phyloP scores from a whole-genome alignment of 2,888 invertebrate genomes.

The Tridacna gigas region DNA sequence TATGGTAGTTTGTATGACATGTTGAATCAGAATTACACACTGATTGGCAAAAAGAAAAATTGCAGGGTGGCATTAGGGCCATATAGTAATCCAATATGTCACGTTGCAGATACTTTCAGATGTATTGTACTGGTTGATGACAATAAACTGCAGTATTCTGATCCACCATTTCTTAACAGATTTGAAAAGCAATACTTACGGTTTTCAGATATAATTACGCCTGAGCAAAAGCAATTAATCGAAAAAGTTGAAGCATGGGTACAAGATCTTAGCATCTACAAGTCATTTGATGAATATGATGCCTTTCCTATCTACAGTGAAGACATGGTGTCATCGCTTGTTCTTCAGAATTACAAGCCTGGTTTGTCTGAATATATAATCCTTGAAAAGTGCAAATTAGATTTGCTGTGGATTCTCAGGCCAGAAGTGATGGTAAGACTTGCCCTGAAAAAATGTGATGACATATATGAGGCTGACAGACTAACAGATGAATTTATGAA shows the following conservation, averaged over 20 bases:
- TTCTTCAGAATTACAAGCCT: slow-evolving; percentile 28
- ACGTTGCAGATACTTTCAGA: slow-evolving; percentile 71
- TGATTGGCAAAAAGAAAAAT: slow-evolving; percentile 69
- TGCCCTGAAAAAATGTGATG: slow-evolving; percentile 1
- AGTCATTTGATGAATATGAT: slow-evolving; percentile 44
- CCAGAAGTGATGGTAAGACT: slow-evolving; percentile 64
- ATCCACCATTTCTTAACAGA: slow-evolving; percentile 77
- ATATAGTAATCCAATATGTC: slow-evolving; percentile 73
- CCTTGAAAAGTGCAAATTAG: slow-evolving; percentile 27
- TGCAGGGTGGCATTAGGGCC: slow-evolving; percentile 72
- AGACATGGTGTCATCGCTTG: slow-evolving; percentile 64
- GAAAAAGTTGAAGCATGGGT: slow-evolving; percentile 45
- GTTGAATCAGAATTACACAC: slow-evolving; percentile 75
- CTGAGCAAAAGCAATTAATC: slow-evolving; percentile 29
- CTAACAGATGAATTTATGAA: slow-evolving; percentile 45
- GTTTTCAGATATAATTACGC: slow-evolving; percentile 63
- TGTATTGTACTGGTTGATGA: slow-evolving; percentile 74
- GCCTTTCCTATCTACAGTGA: slow-evolving; percentile 63
- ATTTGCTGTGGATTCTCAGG: slow-evolving; percentile 55
- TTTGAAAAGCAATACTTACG: slow-evolving; percentile 78
- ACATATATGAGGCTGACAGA: slow-evolving; percentile 4
- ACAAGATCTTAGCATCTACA: slow-evolving; percentile 18
- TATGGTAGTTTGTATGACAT: slow-evolving; percentile 76
- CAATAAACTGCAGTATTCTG: slow-evolving; percentile 62
- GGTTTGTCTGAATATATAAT: background rate